phyloP scores from a whole-genome alignment of 1,140 invertebrate species.

The Zaprionus kolodkinae region DNA sequence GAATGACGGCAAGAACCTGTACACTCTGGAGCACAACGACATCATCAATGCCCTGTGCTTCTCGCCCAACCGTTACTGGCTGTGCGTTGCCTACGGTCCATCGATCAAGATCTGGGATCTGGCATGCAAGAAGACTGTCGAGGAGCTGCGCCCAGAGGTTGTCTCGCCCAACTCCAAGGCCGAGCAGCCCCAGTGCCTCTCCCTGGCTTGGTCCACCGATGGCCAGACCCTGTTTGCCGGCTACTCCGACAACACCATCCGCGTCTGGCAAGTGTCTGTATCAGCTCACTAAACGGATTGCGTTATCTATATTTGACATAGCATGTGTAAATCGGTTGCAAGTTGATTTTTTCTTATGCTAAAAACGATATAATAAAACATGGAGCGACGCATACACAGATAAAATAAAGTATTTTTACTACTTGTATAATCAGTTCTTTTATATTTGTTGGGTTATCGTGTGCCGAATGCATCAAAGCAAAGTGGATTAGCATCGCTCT shows the following conservation, averaged over 20 bases:
- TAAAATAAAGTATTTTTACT: conserved; percentile 8
- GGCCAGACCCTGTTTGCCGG: conserved; percentile 99
- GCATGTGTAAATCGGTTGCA: conserved; percentile 41
- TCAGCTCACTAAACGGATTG: conserved; percentile 84
- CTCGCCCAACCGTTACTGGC: conserved; percentile 99
- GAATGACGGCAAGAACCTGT: conserved; percentile 99
- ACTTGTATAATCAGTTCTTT: neutral
- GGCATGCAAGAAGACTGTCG: conserved; percentile 99
- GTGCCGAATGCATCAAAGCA: no score
- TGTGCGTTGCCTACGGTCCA: conserved; percentile 99
- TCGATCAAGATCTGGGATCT: conserved; percentile 99
- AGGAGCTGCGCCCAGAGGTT: conserved; percentile 98
- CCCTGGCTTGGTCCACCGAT: conserved; percentile 99
- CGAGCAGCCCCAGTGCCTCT: conserved; percentile 97
- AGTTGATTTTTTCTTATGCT: conserved; percentile 60
- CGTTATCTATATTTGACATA: conserved; percentile 37
- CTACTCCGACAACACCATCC: conserved; percentile 98
- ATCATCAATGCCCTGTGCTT: conserved; percentile 99
- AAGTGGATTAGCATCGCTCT: neutral
- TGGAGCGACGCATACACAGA: conserved; percentile 41
- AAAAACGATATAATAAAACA: conserved; percentile 66
- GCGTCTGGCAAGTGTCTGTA: conserved; percentile 99
- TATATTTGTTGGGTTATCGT: no score
- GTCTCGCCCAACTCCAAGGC: conserved; percentile 90
- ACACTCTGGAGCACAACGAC: conserved; percentile 99